phyloP scores from a whole-genome alignment of 2,797 vertebrate species.

The Yasuhikotakia modesta region DNA sequence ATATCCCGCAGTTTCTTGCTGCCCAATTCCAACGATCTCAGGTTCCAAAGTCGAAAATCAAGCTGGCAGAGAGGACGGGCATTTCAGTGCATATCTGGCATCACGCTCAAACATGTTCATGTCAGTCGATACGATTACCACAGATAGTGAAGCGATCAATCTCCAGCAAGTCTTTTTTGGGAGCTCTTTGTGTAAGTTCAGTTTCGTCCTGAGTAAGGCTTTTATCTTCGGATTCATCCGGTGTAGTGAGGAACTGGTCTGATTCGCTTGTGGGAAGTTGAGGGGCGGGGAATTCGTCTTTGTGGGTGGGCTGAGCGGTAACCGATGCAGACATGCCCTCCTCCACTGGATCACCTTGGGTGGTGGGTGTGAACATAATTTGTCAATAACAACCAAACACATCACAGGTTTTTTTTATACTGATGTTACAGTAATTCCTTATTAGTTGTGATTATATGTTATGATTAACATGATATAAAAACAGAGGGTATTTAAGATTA shows the following conservation, averaged over 20 bases:
- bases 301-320: constrained; percentile 76
- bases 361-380: constrained; percentile 43
- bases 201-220: constrained; percentile 85
- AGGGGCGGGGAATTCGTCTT: constrained; percentile 74
- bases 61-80: constrained; percentile 34
- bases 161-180: constrained; percentile 95
- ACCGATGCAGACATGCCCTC: constrained; percentile 78
- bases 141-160: constrained; percentile 99
- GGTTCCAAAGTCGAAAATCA: constrained; percentile 37
- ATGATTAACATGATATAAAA: neutral
- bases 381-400: neutral
- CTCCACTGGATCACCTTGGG: constrained; percentile 74
- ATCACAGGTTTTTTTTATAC: neutral
- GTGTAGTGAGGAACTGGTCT: constrained; percentile 93
- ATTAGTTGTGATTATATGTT: neutral
- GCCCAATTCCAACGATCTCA: constrained; percentile 24
- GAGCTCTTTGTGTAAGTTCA: constrained; percentile 82
- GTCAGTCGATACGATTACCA: constrained; percentile 96
- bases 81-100: constrained; percentile 40
- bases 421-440: neutral
- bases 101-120: constrained; percentile 28
- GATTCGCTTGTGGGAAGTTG: constrained; percentile 86
- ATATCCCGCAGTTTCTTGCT: constrained; percentile 48
- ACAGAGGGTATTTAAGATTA: neutral
- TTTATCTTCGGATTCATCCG: constrained; percentile 88